Base-by-base conservation (phyloP, 2,888 invertebrate species). In the Nezara viridula region DNA sequence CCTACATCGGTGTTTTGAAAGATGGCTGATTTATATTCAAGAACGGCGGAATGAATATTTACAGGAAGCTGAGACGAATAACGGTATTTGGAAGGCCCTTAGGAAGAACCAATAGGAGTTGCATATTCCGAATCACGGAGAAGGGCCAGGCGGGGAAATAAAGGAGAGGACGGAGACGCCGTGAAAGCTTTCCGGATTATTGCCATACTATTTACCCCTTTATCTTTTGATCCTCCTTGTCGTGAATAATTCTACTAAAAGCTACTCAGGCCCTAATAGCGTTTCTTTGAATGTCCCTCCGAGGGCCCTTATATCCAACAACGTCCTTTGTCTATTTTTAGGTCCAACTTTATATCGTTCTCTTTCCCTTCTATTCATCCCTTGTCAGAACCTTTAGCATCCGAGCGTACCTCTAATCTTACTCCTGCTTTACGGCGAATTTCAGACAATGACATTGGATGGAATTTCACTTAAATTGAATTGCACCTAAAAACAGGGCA, bases 181-280 rank as follows among this genome's bases (percentile, higher is more conserved):
- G 12, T 77, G 77, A 77, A 77, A 77, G 77, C 77, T 40, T 77
- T 21, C 77, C 16, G 77, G 77, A 77, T 77, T 77, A 77, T 77
- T 77, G 77, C 77, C 77, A 77, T 77, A 77, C 77, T 77, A 77
- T 77, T 77, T 77, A 77, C 77, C 77, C 77, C 77, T 77, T 77
- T 77, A 77, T 77, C 77, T 77, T 77, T 77, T 77, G 77, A 77
- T 77, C 77, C 77, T 40, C 77, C 40, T 77, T 21, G 40, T 77
- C 40, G 40, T 77, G 77, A 77, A 77, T 77, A 77, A 77, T 77
- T 77, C 77, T 77, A 77, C 77, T 77, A 77, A 77, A 77, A 77
- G 77, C 77, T 77, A 77, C 77, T 77, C 77, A 24, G 77, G 40
- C 7, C 16, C 27, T 77, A 77, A 77, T 77, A 77, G 27, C 77